These are phyloP conservation scores for Trileptium ribeirensis DNA, from an alignment of 2,888 invertebrate genomes.

Conservation along the genomic window DNA sequence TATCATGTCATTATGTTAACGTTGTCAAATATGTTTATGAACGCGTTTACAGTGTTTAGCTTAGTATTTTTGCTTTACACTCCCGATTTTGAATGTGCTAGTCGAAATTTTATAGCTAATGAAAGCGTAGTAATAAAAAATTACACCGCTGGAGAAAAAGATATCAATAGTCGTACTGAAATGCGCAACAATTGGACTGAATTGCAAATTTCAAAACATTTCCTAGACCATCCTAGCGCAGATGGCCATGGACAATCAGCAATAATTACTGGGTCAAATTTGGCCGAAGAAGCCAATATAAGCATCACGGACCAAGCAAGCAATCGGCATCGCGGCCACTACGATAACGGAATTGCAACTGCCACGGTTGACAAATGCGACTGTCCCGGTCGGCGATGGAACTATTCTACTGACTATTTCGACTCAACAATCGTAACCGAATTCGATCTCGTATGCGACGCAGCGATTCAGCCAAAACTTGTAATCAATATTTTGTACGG, in stretches of 20 bases:
- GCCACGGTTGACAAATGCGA: neutral
- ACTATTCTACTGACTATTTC: neutral
- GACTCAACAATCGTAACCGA: neutral
- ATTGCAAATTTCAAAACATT: too few relatives aligned
- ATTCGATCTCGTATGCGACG: neutral
- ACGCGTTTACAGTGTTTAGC: neutral
- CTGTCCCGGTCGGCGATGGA: neutral
- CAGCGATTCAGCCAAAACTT: neutral
- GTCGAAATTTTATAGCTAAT: too few relatives aligned
- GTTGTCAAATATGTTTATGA: constrained; percentile 28
- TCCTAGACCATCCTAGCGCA: neutral
- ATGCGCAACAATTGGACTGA: neutral
- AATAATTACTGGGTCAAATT: too few relatives aligned
- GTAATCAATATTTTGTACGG: neutral
- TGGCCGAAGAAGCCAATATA: neutral
- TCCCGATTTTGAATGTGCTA: neutral
- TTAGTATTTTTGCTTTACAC: neutral
- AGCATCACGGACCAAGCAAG: neutral
- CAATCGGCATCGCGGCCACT: neutral
- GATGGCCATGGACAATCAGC: neutral
- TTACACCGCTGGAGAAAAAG: neutral
- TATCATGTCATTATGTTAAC: neutral
- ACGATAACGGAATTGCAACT: neutral
- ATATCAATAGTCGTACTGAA: too few relatives aligned
- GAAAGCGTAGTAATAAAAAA: too few relatives aligned